Evolutionary conservation across 2,797 vertebrate species (phyloP), one percentile per base, ranked within the genome.

Genomic region (Caiman crocodilus): DNA sequence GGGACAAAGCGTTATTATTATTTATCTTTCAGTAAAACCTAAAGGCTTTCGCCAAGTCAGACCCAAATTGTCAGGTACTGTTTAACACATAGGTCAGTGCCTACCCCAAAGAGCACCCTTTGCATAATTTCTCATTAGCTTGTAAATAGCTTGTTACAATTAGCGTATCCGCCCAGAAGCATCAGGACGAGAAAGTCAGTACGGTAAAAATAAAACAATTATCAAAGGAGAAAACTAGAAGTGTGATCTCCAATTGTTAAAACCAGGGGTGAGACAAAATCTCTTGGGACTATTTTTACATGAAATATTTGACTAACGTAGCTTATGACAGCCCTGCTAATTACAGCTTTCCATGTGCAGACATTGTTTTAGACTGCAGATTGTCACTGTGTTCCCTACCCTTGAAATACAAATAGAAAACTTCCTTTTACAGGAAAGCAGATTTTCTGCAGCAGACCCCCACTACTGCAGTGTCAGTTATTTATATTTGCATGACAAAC

Each of bases 401-500:
- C 63, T 77, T 87, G 79, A 88, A 71, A 83, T 9, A 25, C 79
- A 81, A 17, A 6, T 57, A 93, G 73, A 3, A 80, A 92, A 75
- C 63, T 26, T 56, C 35, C 14, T 30, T 80, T 73, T 59, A 91
- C 11, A 50, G 90, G 76, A 82, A 82, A 88, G 57, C 64, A 85
- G 95, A 75, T 67, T 88, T 80, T 84, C 92, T 95, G 81, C 88
- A 94, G 93, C 90, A 94, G 92, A 90, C 9, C 76, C 89, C 13
- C 61, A 35, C 87, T 87, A 82, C 90, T 94, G 85, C 83, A 95
- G 65, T 91, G 94, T 75, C 96, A 96, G 97, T 95, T 98, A 93
- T 96, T 97, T 97, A 97, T 98, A 98, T 98, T 98, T 98, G 97
- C 97, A 97, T 98, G 98, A 98, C 97, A 97, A 98, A 98, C 93